Percentiles rank a stretch among this genome's conserved stretches.
Evolutionary conservation across 2,888 invertebrate genomes (phyloP).

Genomic region (Megaustenia siamemsis): DNA sequence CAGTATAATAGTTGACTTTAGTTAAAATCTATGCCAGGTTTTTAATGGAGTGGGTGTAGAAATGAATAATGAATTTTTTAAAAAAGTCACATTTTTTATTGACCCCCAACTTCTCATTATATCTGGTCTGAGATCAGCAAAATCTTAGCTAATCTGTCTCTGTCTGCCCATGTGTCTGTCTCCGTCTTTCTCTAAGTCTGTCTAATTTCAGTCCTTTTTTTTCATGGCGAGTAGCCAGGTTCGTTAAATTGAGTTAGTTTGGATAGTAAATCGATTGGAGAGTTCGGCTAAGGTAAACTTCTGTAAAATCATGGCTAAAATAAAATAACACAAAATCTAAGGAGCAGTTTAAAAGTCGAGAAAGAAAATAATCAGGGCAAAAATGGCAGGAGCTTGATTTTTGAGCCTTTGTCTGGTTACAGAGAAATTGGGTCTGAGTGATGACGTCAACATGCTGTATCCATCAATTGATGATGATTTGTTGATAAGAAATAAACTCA

Average conservation of each 20-base stretch:
- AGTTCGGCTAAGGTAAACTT: background rate
- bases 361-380: too few species aligned
- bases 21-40: background rate
- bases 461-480: too few species aligned
- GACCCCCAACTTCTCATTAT: constrained; percentile 2
- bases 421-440: too few species aligned
- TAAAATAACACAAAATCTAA: too few species aligned
- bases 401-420: too few species aligned
- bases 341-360: too few species aligned
- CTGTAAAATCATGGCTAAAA: background rate
- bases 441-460: too few species aligned
- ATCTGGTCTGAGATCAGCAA: background rate
- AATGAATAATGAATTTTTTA: background rate
- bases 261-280: background rate
- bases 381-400: too few species aligned
- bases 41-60: background rate
- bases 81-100: background rate
- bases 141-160: background rate
- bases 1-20: background rate
- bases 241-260: constrained; percentile 1
- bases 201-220: background rate
- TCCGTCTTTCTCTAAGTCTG: too few species aligned
- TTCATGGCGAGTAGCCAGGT: background rate
- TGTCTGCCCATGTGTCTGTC: background rate
- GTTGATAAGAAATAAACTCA: too few species aligned